A percentile compares a stretch with the other conserved stretches of the same genome.
These are phyloP conservation scores for Melipona beecheii DNA, from an alignment of 2,888 invertebrate genomes.

Conservation along the genomic window DNA sequence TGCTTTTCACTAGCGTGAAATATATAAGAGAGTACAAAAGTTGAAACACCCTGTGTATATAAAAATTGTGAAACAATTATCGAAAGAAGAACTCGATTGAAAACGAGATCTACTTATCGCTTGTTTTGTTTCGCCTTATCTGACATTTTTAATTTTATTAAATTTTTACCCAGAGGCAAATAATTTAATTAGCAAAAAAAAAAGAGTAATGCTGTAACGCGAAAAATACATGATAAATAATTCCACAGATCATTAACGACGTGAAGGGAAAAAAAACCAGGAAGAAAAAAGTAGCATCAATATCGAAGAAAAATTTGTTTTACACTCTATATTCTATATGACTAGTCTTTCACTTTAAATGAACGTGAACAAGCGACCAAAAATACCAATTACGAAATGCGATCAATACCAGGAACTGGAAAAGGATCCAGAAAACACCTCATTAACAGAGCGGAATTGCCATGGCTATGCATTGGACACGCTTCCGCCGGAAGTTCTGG, in stretches of 20 bases:
- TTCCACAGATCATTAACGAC: not conserved
- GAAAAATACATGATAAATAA: not conserved
- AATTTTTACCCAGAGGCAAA: conserved; percentile 57
- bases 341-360: conserved; percentile 58
- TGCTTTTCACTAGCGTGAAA: not conserved
- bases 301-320: not conserved
- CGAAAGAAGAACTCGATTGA: conserved; percentile 22
- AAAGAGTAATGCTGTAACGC: not conserved
- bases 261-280: not conserved
- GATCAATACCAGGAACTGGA: conserved; percentile 13
- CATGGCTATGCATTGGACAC: conserved; percentile 70
- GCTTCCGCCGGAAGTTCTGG: conserved; percentile 80
- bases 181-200: conserved; percentile 25
- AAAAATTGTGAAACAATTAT: conserved; percentile 29
- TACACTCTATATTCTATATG: not conserved
- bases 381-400: conserved; percentile 30
- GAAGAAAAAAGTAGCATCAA: not conserved
- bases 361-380: conserved; percentile 63
- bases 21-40: not conserved
- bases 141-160: conserved; percentile 68
- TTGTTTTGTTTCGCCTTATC: conserved; percentile 57
- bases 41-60: conserved; percentile 11
- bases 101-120: conserved; percentile 10
- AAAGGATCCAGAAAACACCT: not conserved
- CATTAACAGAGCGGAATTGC: not conserved